phyloP scores from a whole-genome alignment of 2,888 invertebrate species.

The Dicyrtoma fusca region DNA sequence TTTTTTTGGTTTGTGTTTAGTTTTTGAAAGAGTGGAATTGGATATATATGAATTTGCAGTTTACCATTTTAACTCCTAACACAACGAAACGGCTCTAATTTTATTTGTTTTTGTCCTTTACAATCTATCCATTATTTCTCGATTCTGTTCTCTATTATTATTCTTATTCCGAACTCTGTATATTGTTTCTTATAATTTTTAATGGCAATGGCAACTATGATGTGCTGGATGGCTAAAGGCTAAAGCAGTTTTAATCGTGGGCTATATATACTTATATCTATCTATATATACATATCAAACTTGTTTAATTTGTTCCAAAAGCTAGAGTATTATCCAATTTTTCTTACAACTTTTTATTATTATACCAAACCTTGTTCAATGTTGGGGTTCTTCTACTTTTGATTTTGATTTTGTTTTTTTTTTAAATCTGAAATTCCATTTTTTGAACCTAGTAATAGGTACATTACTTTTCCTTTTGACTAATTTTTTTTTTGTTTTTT shows the following conservation, averaged over 20 bases:
- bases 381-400: constrained; percentile 17
- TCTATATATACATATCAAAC: not conserved
- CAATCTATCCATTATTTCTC: not conserved
- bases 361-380: constrained; percentile 15
- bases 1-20: too few relatives aligned
- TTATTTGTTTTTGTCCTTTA: too few relatives aligned
- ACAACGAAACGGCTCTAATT: too few relatives aligned
- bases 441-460: too few relatives aligned
- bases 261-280: constrained; percentile 19
- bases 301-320: constrained; percentile 1
- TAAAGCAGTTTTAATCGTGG: constrained; percentile 24
- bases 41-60: too few relatives aligned
- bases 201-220: constrained; percentile 24
- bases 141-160: not conserved
- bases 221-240: constrained; percentile 34
- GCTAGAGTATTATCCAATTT: not conserved
- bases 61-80: too few relatives aligned
- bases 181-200: not conserved
- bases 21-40: too few relatives aligned
- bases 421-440: not conserved
- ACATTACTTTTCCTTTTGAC: too few relatives aligned
- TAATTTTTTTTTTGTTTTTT: not conserved
- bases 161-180: too few relatives aligned
- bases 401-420: not conserved
- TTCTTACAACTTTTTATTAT: not conserved